These are phyloP conservation scores for Trogon surrucura DNA, from an alignment of 2,113 vertebrate species.

Conservation along the genomic window DNA sequence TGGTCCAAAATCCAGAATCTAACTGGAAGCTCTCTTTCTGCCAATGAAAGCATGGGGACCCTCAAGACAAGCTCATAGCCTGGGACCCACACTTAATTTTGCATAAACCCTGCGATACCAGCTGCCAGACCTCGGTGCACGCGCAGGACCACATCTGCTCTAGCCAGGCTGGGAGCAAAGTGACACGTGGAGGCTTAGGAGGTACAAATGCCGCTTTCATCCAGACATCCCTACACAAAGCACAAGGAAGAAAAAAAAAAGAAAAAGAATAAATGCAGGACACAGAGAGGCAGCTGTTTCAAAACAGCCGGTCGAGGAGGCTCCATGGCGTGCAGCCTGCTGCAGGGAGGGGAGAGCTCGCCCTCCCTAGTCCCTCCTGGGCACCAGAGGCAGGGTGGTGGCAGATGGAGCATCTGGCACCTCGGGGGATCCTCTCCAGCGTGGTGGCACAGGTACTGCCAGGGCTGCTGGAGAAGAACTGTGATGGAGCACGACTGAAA, in stretches of 20 bases:
- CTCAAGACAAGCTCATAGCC: background rate
- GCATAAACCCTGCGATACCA: background rate
- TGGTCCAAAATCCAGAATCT: background rate
- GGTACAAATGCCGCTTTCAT: background rate
- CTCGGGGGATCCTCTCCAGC: background rate
- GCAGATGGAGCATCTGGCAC: background rate
- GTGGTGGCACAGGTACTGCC: background rate
- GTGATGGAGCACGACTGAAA: background rate
- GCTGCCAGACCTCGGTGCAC: no score
- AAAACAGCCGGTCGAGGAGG: background rate
- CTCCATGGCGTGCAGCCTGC: background rate
- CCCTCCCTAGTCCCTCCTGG: background rate
- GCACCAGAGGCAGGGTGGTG: rapidly evolving
- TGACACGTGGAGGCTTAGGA: background rate
- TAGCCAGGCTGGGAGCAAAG: background rate
- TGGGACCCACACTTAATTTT: background rate
- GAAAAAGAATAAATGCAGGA: background rate
- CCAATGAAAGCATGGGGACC: background rate
- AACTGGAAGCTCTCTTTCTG: background rate
- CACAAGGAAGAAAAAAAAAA: background rate
- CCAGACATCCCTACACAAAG: background rate
- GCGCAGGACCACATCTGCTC: background rate
- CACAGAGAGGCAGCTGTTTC: background rate
- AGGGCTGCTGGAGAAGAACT: background rate
- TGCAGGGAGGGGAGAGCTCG: background rate